Percentiles rank a stretch among this genome's conserved stretches.
phyloP scores from a whole-genome alignment of 2,888 invertebrate species.

The Diploptera punctata region DNA sequence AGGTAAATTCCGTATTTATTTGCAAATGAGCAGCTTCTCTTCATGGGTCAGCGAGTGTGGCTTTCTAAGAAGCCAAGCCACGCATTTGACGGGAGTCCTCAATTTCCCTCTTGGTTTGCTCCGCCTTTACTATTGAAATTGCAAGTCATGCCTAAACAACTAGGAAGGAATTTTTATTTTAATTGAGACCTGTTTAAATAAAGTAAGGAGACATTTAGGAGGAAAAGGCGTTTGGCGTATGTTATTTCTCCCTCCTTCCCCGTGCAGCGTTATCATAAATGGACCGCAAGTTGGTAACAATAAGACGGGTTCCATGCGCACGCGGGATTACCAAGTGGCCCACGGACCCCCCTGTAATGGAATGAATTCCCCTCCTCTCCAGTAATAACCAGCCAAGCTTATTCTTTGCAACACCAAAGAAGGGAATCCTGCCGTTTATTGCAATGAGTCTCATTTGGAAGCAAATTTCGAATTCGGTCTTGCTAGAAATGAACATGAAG shows the following conservation, averaged over 20 bases:
- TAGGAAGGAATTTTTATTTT: slow-evolving; percentile 37
- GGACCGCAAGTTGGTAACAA: slow-evolving; percentile 25
- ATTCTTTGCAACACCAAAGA: slow-evolving; percentile 24
- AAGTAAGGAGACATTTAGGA: background rate
- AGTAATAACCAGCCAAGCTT: slow-evolving; percentile 28
- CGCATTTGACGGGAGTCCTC: slow-evolving; percentile 10
- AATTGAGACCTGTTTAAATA: slow-evolving; percentile 38
- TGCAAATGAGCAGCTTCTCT: slow-evolving; percentile 25
- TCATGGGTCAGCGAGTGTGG: slow-evolving; percentile 11
- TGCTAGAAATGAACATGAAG: slow-evolving; percentile 12
- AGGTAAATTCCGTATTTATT: slow-evolving; percentile 8
- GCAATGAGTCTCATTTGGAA: slow-evolving; percentile 35
- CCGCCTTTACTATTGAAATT: slow-evolving; percentile 35
- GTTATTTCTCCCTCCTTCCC: slow-evolving; percentile 20
- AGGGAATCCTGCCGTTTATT: slow-evolving; percentile 31
- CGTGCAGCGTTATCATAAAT: slow-evolving; percentile 21
- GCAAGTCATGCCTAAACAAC: slow-evolving; percentile 35
- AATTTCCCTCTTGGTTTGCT: slow-evolving; percentile 14
- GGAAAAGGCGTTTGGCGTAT: slow-evolving; percentile 15
- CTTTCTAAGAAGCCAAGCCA: no score
- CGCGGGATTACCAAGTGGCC: no score
- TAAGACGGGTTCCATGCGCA: background rate
- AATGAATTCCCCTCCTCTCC: slow-evolving; percentile 6
- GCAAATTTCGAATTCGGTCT: slow-evolving; percentile 30
- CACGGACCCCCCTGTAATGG: background rate